These are phyloP conservation scores for Hemibagrus guttatus DNA, from an alignment of 2,797 vertebrate genomes.

Conservation along the genomic window DNA sequence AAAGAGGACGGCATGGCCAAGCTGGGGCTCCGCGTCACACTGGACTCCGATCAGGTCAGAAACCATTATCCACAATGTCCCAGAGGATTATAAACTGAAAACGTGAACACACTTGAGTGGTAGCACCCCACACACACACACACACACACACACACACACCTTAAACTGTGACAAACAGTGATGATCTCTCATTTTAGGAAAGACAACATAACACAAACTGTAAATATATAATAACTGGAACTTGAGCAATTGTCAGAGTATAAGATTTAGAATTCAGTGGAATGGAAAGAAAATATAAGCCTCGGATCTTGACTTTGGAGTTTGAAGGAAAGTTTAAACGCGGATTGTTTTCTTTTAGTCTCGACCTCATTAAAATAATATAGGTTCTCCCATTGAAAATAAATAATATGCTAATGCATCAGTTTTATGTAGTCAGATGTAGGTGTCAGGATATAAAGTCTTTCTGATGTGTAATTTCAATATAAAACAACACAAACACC, in stretches of 20 bases:
- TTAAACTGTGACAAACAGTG: not conserved
- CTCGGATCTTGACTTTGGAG: not conserved
- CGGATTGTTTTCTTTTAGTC: no score
- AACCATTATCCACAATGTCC: not conserved
- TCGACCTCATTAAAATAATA: no score
- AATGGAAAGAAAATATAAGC: no score
- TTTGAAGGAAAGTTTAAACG: not conserved
- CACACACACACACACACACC: not conserved
- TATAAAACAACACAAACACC: no score
- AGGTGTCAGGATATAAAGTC: no score
- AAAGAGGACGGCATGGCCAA: conserved; percentile 98
- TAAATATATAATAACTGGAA: not conserved
- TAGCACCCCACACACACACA: not conserved
- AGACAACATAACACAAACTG: not conserved
- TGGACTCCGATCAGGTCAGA: conserved; percentile 93
- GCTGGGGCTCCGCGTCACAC: conserved; percentile 89
- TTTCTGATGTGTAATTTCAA: no score
- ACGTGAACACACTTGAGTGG: not conserved
- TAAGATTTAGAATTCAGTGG: not conserved
- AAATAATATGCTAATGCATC: no score
- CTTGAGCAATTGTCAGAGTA: not conserved
- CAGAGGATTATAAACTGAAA: not conserved
- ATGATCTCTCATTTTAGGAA: no score
- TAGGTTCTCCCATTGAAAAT: no score
- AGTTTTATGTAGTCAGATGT: no score